Evolutionary conservation across 2,797 vertebrate species (phyloP).

Genomic region (Coregonus ussuriensis): DNA sequence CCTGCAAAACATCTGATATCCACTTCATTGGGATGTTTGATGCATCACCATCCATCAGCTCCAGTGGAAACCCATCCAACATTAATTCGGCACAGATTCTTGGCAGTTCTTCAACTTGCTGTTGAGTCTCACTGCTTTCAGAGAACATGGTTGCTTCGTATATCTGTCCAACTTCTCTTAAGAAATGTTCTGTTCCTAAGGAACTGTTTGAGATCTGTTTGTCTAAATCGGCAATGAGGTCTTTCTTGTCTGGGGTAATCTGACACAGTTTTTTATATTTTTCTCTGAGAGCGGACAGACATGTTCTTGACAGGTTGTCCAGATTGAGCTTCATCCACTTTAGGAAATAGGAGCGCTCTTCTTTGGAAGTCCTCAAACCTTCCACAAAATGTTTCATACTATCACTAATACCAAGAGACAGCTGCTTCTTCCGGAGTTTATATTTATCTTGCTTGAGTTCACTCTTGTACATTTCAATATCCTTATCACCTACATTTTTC

Average conservation of each 20-base stretch:
- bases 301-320: slow-evolving; percentile 63
- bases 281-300: slow-evolving; percentile 53
- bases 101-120: slow-evolving; percentile 66
- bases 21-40: slow-evolving; percentile 78
- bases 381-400: slow-evolving; percentile 53
- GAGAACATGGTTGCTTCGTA: slow-evolving; percentile 76
- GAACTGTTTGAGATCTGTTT: slow-evolving; percentile 70
- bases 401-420: slow-evolving; percentile 60
- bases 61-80: slow-evolving; percentile 77
- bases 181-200: slow-evolving; percentile 78
- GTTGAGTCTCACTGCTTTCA: slow-evolving; percentile 48
- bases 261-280: slow-evolving; percentile 63
- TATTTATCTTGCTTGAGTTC: slow-evolving; percentile 52
- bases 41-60: slow-evolving; percentile 80
- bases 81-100: slow-evolving; percentile 71
- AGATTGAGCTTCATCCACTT: slow-evolving; percentile 80
- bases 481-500: slow-evolving; percentile 40
- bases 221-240: slow-evolving; percentile 58
- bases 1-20: slow-evolving; percentile 71
- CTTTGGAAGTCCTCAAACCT: slow-evolving; percentile 36
- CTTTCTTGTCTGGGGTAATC: slow-evolving; percentile 39
- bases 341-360: slow-evolving; percentile 74
- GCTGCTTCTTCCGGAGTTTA: slow-evolving; percentile 60
- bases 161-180: slow-evolving; percentile 81
- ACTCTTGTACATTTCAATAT: slow-evolving; percentile 61